phyloP scores from a whole-genome alignment of 2,888 invertebrate genomes.

The Heteropelma amictum region DNA sequence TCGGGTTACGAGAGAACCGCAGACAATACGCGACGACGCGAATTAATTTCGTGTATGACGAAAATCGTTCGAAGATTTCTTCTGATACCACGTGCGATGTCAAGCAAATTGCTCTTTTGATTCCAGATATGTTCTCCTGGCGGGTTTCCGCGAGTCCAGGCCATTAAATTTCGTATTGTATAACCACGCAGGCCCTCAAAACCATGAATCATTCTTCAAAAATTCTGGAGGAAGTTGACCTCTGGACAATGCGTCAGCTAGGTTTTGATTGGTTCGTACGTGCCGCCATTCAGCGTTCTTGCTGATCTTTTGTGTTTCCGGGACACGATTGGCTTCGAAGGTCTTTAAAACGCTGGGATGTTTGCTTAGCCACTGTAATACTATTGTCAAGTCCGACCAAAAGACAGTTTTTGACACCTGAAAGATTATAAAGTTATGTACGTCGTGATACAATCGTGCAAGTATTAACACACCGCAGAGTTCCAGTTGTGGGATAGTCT shows the following conservation, averaged over 20 bases:
- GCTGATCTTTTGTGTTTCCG: too few relatives aligned
- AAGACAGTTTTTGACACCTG: too few relatives aligned
- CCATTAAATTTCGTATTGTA: not conserved
- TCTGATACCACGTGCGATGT: not conserved
- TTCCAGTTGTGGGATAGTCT: too few relatives aligned
- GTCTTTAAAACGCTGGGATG: too few relatives aligned
- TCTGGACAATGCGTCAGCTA: not conserved
- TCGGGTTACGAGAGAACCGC: not conserved
- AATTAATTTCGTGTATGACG: conserved; percentile 11
- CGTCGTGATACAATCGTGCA: too few relatives aligned
- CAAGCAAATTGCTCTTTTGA: conserved; percentile 13
- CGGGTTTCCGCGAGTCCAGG: not conserved
- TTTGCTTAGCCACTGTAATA: too few relatives aligned
- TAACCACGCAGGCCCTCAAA: conserved; percentile 19
- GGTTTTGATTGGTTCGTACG: conserved; percentile 9
- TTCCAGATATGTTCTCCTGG: conserved; percentile 1
- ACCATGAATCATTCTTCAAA: conserved; percentile 16
- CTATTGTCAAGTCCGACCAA: too few relatives aligned
- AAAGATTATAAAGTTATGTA: too few relatives aligned
- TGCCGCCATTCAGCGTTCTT: too few relatives aligned
- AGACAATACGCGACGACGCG: conserved; percentile 33
- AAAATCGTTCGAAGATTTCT: conserved; percentile 21
- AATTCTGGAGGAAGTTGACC: conserved; percentile 16
- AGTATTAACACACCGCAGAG: too few relatives aligned
- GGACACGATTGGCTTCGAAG: too few relatives aligned